phyloP scores from a whole-genome alignment of 2,797 vertebrate genomes.

The Helarctos malayanus region DNA sequence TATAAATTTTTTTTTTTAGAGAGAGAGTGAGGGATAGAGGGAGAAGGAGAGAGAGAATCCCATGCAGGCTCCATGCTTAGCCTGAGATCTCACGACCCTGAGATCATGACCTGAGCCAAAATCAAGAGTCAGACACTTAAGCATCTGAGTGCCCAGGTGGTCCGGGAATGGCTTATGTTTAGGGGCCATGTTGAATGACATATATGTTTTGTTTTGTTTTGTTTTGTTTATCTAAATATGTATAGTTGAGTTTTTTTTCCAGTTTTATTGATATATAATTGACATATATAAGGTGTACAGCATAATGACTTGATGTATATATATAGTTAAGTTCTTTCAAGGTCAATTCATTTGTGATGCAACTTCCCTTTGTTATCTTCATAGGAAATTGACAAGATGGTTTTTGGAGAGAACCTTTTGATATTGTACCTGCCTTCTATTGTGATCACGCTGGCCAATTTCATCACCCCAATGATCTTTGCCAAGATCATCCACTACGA shows the following conservation, averaged over 20 bases:
- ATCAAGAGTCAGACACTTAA: background rate
- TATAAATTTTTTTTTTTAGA: background rate
- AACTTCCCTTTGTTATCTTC: background rate
- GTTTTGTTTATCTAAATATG: background rate
- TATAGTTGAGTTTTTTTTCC: background rate
- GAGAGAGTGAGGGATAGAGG: background rate
- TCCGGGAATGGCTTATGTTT: background rate
- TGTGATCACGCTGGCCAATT: conserved; percentile 97
- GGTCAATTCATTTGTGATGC: background rate
- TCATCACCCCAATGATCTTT: conserved; percentile 94
- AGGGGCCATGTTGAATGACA: background rate
- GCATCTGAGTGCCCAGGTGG: background rate
- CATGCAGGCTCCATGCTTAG: background rate
- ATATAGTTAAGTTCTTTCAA: background rate
- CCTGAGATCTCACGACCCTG: background rate
- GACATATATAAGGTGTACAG: background rate
- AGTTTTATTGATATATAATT: background rate
- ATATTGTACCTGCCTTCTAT: conserved; percentile 97
- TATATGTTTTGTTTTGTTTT: background rate
- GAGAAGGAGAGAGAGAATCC: background rate
- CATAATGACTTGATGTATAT: background rate
- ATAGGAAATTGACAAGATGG: conserved; percentile 75
- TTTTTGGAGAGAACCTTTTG: conserved; percentile 90
- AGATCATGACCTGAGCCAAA: background rate
- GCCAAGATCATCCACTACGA: conserved; percentile 94